phyloP scores from a whole-genome alignment of 2,113 vertebrate species.

The Paralichthys olivaceus region DNA sequence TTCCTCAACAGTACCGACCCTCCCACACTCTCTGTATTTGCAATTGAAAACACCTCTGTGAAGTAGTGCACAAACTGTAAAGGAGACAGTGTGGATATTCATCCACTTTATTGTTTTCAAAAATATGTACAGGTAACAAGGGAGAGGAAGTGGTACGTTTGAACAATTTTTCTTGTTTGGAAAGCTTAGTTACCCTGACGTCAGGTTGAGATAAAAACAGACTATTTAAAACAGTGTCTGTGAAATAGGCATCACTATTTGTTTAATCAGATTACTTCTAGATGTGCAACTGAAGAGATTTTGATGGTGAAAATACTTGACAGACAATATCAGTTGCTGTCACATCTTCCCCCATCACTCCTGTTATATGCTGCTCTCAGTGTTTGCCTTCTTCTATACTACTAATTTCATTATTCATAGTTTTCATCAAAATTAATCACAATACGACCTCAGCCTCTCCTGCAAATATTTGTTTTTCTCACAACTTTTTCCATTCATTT shows the following conservation, averaged over 20 bases:
- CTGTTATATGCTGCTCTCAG: background rate
- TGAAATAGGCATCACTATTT: background rate
- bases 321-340: background rate
- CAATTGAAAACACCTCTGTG: conserved; percentile 25
- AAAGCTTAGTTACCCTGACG: background rate
- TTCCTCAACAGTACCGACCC: conserved; percentile 9
- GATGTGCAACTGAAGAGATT: background rate
- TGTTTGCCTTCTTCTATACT: too few relatives aligned
- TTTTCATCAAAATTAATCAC: background rate
- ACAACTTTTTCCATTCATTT: background rate
- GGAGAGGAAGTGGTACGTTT: background rate
- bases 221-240: background rate
- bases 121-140: background rate
- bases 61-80: background rate
- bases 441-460: background rate
- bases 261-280: background rate
- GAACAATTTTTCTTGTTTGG: background rate
- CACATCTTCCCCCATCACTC: background rate
- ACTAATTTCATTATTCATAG: too few relatives aligned
- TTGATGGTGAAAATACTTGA: background rate
- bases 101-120: background rate
- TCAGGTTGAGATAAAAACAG: background rate
- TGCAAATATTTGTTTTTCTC: conserved; percentile 21
- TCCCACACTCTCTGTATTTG: conserved; percentile 31
- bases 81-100: background rate